Evolutionary conservation across 2,797 vertebrate species (phyloP).

Genomic region (Discoglossus pictus): DNA sequence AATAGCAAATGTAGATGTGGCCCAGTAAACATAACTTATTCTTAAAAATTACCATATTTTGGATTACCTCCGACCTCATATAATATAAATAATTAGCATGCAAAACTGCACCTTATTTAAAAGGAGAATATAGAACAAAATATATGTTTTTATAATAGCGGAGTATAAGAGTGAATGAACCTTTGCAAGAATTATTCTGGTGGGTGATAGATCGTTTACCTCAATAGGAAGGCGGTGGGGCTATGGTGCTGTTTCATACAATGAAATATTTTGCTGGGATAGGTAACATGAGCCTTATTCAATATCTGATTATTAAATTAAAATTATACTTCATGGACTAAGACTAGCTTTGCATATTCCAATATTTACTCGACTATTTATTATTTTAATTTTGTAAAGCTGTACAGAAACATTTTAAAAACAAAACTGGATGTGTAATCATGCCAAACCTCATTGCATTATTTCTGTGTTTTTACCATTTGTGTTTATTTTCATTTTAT

Average conservation of each 20-base stretch:
- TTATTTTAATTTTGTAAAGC: slow-evolving; percentile 75
- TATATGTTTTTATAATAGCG: not conserved
- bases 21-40: no score
- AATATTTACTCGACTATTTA: slow-evolving; percentile 75
- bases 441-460: slow-evolving; percentile 83
- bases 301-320: slow-evolving; percentile 54
- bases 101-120: slow-evolving; percentile 17
- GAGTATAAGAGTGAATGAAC: not conserved
- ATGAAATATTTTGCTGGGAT: slow-evolving; percentile 1
- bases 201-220: slow-evolving; percentile 16
- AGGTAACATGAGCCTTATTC: slow-evolving; percentile 13
- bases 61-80: no score
- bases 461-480: slow-evolving; percentile 78
- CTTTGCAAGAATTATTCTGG: not conserved
- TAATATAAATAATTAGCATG: no score
- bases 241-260: not conserved
- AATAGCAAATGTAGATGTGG: no score
- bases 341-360: slow-evolving; percentile 63
- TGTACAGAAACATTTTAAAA: slow-evolving; percentile 81
- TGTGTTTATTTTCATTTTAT: slow-evolving; percentile 60
- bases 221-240: not conserved
- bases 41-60: no score
- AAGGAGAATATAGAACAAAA: slow-evolving; percentile 9
- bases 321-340: slow-evolving; percentile 65
- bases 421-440: slow-evolving; percentile 72